Evolutionary conservation across 1,140 invertebrate species (phyloP).

Genomic region (Drosophila yakuba): DNA sequence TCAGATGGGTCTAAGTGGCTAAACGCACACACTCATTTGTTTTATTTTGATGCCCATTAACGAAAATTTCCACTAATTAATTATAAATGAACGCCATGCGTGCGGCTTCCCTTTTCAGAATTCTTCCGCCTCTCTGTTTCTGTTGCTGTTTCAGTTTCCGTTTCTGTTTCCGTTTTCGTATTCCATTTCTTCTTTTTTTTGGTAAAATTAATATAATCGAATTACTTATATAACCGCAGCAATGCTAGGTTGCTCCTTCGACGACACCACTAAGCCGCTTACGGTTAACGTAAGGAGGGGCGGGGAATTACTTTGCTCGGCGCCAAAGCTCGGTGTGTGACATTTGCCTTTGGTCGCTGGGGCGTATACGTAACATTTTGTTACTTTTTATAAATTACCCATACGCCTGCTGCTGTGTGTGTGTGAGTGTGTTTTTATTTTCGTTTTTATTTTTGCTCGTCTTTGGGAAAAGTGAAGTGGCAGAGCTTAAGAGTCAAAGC

Average conservation of each 20-base stretch:
- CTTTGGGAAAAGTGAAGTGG: slow-evolving; percentile 65
- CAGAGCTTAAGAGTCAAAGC: slow-evolving; percentile 74
- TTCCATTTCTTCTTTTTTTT: slow-evolving; percentile 29
- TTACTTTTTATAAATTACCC: slow-evolving; percentile 64
- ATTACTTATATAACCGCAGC: slow-evolving; percentile 75
- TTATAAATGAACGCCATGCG: slow-evolving; percentile 67
- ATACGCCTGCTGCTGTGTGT: slow-evolving; percentile 5
- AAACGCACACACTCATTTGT: slow-evolving; percentile 54
- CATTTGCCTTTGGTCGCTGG: slow-evolving; percentile 71
- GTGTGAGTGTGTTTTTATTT: background rate
- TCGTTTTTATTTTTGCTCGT: background rate
- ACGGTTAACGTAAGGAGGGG: slow-evolving; percentile 57
- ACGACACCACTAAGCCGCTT: slow-evolving; percentile 75
- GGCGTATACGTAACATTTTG: slow-evolving; percentile 74
- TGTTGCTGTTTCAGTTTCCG: no score
- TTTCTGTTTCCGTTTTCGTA: no score
- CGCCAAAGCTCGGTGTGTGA: slow-evolving; percentile 55
- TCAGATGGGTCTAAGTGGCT: slow-evolving; percentile 5
- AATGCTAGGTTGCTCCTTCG: slow-evolving; percentile 37
- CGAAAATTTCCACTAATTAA: slow-evolving; percentile 65
- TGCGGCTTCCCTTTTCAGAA: slow-evolving; percentile 19
- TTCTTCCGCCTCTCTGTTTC: background rate
- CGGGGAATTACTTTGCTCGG: slow-evolving; percentile 36
- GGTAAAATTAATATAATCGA: slow-evolving; percentile 68
- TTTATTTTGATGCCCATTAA: slow-evolving; percentile 67